Conservation (phyloP, 2,113 vertebrate species). For the Perca fluviatilis region DNA sequence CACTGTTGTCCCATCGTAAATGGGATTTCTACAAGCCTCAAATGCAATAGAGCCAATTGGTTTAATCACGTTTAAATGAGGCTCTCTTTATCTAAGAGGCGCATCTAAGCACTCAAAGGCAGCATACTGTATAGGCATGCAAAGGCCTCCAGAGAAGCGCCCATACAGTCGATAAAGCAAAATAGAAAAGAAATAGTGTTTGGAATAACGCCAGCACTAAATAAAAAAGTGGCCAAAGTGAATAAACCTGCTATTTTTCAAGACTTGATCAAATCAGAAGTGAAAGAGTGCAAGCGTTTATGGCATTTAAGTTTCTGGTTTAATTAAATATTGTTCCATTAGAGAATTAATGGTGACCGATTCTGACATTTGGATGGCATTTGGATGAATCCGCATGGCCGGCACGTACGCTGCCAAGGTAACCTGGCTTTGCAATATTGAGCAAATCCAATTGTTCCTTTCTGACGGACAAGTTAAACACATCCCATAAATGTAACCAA, state of each 20-base stretch:
- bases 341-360: conserved; percentile 38
- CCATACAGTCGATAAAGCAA: background rate
- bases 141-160: background rate
- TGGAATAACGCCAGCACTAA: background rate
- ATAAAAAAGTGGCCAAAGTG: background rate
- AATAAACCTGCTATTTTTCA: background rate
- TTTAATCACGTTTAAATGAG: conserved; percentile 61
- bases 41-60: conserved; percentile 31
- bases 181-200: background rate
- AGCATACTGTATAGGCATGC: background rate
- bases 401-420: background rate
- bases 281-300: conserved; percentile 10
- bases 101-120: conserved; percentile 18
- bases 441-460: conserved; percentile 41
- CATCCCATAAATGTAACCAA: conserved; percentile 28
- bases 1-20: conserved; percentile 28
- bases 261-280: conserved; percentile 9
- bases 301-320: conserved; percentile 46
- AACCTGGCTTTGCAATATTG: conserved; percentile 23
- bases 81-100: conserved; percentile 32
- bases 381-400: conserved; percentile 40
- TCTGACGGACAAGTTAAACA: conserved; percentile 28
- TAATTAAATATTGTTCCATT: conserved; percentile 49
- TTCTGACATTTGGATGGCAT: conserved; percentile 78
- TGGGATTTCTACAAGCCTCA: conserved; percentile 47